Evolutionary conservation across 30 jellyfish, hydroid and myxozoan genomes (phyloP).

Genomic region (Thelohanellus kitauei): DNA sequence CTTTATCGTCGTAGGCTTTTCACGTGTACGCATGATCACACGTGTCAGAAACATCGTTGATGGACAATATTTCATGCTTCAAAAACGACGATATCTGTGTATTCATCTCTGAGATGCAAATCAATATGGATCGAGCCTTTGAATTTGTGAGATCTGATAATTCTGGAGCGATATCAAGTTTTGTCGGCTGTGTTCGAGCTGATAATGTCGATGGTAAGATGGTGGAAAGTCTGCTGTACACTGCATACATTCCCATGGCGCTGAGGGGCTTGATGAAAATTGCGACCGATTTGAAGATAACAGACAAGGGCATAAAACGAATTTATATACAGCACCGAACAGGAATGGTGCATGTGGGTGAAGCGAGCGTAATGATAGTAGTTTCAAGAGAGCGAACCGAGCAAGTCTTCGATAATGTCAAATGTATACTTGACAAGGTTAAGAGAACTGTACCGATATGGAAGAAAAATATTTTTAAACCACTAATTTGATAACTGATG

Average conservation of each 20-base stretch:
- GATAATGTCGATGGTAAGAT: constrained; percentile 15
- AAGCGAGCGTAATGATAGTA: constrained; percentile 41
- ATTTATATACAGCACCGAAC: constrained; percentile 30
- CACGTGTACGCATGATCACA: too few relatives aligned
- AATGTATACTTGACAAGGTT: constrained; percentile 13
- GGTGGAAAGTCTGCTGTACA: constrained; percentile 27
- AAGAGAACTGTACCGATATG: constrained; percentile 64
- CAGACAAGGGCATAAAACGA: too few relatives aligned
- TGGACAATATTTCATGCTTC: too few relatives aligned
- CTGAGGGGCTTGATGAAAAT: constrained; percentile 17
- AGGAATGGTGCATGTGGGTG: constrained; percentile 45
- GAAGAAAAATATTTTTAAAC: constrained; percentile 51
- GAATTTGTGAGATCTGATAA: constrained; percentile 12
- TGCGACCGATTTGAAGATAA: too few relatives aligned
- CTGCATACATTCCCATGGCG: constrained; percentile 82
- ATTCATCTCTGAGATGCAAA: constrained; percentile 5
- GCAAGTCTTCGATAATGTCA: constrained; percentile 29
- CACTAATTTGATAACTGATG: too few relatives aligned
- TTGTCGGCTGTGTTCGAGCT: constrained; percentile 65
- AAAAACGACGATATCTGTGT: constrained; percentile 4
- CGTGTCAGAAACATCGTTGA: too few relatives aligned
- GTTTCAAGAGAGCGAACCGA: constrained; percentile 37
- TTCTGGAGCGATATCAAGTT: constrained; percentile 38
- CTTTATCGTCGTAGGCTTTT: too few relatives aligned
- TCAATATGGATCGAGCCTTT: constrained; percentile 10